Conservation (phyloP, 2,113 vertebrate genomes). For the Callocephalon fimbriatum region DNA sequence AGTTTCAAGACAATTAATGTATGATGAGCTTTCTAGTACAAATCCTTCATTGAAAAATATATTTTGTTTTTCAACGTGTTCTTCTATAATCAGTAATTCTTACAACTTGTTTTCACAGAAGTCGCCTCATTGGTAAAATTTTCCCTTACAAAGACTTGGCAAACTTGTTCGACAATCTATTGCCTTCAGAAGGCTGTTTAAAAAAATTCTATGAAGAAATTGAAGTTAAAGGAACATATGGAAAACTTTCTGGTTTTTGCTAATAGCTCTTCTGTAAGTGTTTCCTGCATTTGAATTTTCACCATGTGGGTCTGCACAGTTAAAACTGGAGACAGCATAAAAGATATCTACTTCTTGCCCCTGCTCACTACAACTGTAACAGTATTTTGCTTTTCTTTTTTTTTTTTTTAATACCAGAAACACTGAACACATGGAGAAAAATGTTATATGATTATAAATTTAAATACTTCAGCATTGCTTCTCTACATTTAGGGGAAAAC, state of each 20-base stretch:
- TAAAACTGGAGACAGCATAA: not conserved
- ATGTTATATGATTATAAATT: not conserved
- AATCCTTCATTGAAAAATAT: not conserved
- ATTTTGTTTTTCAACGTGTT: not conserved
- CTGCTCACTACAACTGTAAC: not conserved
- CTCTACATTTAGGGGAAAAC: not conserved
- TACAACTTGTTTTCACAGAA: not conserved
- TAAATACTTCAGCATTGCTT: not conserved
- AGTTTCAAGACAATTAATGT: not conserved
- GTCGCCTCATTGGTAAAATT: not conserved
- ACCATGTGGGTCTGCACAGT: not conserved
- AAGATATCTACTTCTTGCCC: not conserved
- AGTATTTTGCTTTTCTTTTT: not conserved
- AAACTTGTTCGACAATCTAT: not conserved
- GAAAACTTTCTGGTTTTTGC: not conserved
- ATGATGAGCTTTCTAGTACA: not conserved
- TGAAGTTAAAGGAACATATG: not conserved
- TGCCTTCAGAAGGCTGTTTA: not conserved
- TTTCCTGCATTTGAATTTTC: not conserved
- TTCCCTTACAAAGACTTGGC: not conserved
- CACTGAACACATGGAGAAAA: not conserved
- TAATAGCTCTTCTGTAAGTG: not conserved
- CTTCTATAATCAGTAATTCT: not conserved
- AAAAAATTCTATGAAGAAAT: not conserved
- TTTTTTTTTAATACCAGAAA: not conserved